These are phyloP conservation scores for Phaonia tiefii DNA, from an alignment of 2,888 invertebrate species.

Conservation along the genomic window DNA sequence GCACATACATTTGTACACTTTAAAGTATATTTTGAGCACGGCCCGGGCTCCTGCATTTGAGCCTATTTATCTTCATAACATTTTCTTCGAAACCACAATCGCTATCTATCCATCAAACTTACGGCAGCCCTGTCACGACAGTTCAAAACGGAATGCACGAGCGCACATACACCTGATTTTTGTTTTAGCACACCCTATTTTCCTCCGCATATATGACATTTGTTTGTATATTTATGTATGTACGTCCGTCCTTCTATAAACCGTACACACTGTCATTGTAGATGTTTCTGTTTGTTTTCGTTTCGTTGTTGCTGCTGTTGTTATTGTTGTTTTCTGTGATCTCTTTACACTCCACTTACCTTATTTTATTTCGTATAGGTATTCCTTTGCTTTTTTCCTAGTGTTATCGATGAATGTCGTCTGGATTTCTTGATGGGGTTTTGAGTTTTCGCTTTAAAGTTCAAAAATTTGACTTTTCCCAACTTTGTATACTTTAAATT, in stretches of 20 bases:
- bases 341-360: constrained; percentile 9
- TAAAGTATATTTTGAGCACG: too few relatives aligned
- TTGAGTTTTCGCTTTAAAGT: not conserved
- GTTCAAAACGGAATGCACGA: too few relatives aligned
- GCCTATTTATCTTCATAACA: too few relatives aligned
- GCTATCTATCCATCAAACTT: too few relatives aligned
- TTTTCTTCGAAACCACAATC: too few relatives aligned
- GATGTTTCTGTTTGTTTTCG: too few relatives aligned
- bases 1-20: too few relatives aligned
- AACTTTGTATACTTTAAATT: not conserved
- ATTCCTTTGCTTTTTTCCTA: constrained; percentile 15
- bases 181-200: constrained; percentile 53
- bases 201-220: not conserved
- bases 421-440: not conserved
- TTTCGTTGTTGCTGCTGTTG: too few relatives aligned
- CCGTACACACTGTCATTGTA: too few relatives aligned
- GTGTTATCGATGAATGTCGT: not conserved
- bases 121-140: too few relatives aligned
- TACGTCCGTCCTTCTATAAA: too few relatives aligned
- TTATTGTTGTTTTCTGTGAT: not conserved
- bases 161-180: constrained; percentile 60
- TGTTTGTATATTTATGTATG: constrained; percentile 1
- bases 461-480: not conserved
- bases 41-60: too few relatives aligned
- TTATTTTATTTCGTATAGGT: not conserved